Evolutionary conservation across 2,113 vertebrate species (phyloP), one percentile per base, ranked within the genome.

Genomic region (Cacatua alba): DNA sequence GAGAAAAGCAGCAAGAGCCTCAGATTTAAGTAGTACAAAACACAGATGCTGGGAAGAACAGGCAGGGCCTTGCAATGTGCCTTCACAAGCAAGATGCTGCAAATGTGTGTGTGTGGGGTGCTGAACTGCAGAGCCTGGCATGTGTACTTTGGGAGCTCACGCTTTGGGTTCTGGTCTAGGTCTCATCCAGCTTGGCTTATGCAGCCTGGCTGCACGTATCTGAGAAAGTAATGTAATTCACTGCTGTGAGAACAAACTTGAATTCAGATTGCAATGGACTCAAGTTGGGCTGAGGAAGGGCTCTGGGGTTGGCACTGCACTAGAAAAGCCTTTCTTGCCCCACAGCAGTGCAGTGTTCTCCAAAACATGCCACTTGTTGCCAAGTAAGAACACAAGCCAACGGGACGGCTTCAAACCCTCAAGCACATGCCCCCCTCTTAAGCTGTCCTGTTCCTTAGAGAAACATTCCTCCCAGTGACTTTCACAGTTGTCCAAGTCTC

Each of bases 61-160:
- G 10, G 14, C 29, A 53, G 78, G 24, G 17, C 63, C 15, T 17
- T 11, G 26, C 46, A 26, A 31, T 0, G 1, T 7, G 8, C n/a
- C 13, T 9, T 46, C 53, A 16, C 0, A 2, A 65, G 28, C 0
- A 0, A 83, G 77, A 57, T 44, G n/a, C 52, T 39, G 13, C 26
- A 28, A 26, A 26, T 0, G 0, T 8, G 11, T 25, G 51, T 31
- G 33, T 29, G 28, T 28, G 4, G 33, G n/a, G 18, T 10, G 29
- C 41, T 37, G 69, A 6, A 35, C 53, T 37, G 10, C 39, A 4
- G 51, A 82, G 35, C 69, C 53, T 24, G 8, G 37, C 51, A 63
- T 2, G 0, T 2, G 10, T 33, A 1, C 57, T 41, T 13, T 6
- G 14, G 49, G 59, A 46, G n/a, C 77, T 84, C 49, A 11, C 29